A percentile compares a stretch with the other conserved stretches of the same genome.
phyloP scores from a whole-genome alignment of 2,797 vertebrate species.

The Emys orbicularis region DNA sequence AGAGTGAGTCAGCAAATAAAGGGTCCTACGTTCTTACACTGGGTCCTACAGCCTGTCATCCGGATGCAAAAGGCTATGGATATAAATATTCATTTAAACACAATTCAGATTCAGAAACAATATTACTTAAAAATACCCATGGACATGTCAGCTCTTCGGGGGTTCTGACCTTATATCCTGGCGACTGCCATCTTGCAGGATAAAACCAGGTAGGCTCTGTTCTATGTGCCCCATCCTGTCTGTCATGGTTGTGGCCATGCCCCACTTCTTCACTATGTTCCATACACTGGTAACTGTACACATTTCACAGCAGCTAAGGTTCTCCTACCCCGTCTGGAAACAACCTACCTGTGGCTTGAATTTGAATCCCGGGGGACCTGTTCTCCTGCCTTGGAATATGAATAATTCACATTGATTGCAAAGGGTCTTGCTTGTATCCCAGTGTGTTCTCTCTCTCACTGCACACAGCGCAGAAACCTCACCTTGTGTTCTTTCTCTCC shows the following conservation, averaged over 20 bases:
- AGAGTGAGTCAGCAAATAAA: neutral
- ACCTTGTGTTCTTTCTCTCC: fast-evolving
- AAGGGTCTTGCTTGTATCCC: neutral
- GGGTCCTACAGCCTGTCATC: neutral
- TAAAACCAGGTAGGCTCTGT: neutral
- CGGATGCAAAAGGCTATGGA: neutral
- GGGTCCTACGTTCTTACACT: neutral
- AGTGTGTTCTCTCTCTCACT: neutral
- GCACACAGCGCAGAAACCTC: fast-evolving
- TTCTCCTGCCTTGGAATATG: neutral
- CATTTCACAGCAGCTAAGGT: neutral
- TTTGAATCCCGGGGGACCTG: neutral
- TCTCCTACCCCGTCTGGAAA: neutral
- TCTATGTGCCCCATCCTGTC: neutral
- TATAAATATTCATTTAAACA: neutral
- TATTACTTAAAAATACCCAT: neutral
- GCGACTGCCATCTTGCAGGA: neutral
- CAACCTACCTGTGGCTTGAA: neutral
- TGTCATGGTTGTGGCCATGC: neutral
- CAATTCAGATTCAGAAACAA: neutral
- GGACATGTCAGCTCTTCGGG: neutral
- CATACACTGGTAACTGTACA: neutral
- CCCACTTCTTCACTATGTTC: neutral
- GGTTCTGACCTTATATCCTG: neutral
- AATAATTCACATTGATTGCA: fast-evolving